phyloP scores from a whole-genome alignment of 2,888 invertebrate species.

The Sussaba pulchella region DNA sequence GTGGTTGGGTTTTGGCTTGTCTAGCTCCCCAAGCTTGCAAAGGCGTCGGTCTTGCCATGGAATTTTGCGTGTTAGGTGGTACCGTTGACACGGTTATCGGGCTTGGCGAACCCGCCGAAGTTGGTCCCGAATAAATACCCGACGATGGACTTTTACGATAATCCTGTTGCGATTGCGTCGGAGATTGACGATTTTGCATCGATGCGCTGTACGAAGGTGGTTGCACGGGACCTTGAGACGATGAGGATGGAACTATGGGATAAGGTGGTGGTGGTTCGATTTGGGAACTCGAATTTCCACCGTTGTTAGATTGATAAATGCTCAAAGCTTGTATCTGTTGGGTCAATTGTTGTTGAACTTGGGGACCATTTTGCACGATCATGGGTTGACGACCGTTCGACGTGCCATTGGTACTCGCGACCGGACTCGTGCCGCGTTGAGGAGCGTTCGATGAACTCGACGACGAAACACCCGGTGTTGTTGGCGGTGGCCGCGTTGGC shows the following conservation, averaged over 20 bases:
- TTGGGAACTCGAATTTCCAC: slow-evolving; percentile 81
- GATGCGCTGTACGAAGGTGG: slow-evolving; percentile 94
- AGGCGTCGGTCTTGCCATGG: slow-evolving; percentile 92
- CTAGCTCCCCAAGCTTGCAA: slow-evolving; percentile 93
- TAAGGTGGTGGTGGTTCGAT: slow-evolving; percentile 85
- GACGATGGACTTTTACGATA: slow-evolving; percentile 94
- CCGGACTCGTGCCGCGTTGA: slow-evolving; percentile 91
- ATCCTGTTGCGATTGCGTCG: slow-evolving; percentile 92
- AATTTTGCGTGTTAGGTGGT: slow-evolving; percentile 87
- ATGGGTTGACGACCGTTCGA: slow-evolving; percentile 89
- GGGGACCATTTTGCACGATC: slow-evolving; percentile 92
- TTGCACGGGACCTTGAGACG: slow-evolving; percentile 88
- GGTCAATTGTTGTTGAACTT: slow-evolving; percentile 92
- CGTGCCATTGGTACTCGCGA: slow-evolving; percentile 83
- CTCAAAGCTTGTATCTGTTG: slow-evolving; percentile 95
- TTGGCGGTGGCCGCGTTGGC: slow-evolving; percentile 89
- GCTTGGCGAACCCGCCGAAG: slow-evolving; percentile 93
- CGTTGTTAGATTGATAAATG: slow-evolving; percentile 88
- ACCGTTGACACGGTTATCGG: slow-evolving; percentile 91
- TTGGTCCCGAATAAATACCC: slow-evolving; percentile 93
- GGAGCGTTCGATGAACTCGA: slow-evolving; percentile 84
- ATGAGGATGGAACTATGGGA: slow-evolving; percentile 85
- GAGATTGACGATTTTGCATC: slow-evolving; percentile 94
- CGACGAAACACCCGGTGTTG: slow-evolving; percentile 85
- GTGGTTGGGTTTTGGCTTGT: slow-evolving; percentile 95